Percentiles rank a stretch among this genome's conserved stretches.
Conservation (phyloP, 1,140 invertebrate species). For the Wasmannia auropunctata region DNA sequence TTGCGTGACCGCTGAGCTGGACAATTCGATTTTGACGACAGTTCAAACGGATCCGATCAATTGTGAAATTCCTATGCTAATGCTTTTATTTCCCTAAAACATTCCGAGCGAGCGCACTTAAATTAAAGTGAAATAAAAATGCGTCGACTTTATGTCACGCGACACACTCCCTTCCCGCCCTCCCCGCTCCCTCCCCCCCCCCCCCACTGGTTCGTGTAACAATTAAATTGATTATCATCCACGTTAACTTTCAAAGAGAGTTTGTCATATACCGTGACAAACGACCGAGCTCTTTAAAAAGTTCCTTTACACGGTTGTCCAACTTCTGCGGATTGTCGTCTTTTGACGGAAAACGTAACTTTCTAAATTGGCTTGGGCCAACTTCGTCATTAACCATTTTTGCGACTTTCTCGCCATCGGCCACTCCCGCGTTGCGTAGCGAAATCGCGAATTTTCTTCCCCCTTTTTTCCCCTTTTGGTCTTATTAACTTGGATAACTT, state of each 20-base stretch:
- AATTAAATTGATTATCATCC: slow-evolving; percentile 46
- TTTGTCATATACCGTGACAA: slow-evolving; percentile 45
- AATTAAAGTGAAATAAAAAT: slow-evolving; percentile 3
- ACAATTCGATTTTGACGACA: slow-evolving; percentile 57
- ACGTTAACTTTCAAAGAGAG: neutral
- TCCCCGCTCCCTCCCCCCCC: too few relatives aligned
- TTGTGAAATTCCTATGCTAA: slow-evolving; percentile 53
- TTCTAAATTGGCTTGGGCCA: slow-evolving; percentile 40
- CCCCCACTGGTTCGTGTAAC: neutral
- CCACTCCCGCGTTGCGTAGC: neutral
- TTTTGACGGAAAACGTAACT: slow-evolving; percentile 47
- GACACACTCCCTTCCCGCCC: too few relatives aligned
- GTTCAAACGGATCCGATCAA: slow-evolving; percentile 48
- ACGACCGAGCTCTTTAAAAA: slow-evolving; percentile 46
- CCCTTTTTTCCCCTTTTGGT: neutral
- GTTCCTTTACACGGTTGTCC: slow-evolving; percentile 47
- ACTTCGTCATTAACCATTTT: slow-evolving; percentile 53
- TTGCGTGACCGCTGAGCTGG: neutral
- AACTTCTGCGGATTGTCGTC: slow-evolving; percentile 46
- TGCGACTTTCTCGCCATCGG: slow-evolving; percentile 34
- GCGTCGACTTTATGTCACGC: neutral
- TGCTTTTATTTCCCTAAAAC: slow-evolving; percentile 25
- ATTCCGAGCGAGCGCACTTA: neutral
- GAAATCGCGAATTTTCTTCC: neutral
- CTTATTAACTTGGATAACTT: slow-evolving; percentile 10